phyloP scores from a whole-genome alignment of 2,113 vertebrate genomes.

The Limanda limanda region DNA sequence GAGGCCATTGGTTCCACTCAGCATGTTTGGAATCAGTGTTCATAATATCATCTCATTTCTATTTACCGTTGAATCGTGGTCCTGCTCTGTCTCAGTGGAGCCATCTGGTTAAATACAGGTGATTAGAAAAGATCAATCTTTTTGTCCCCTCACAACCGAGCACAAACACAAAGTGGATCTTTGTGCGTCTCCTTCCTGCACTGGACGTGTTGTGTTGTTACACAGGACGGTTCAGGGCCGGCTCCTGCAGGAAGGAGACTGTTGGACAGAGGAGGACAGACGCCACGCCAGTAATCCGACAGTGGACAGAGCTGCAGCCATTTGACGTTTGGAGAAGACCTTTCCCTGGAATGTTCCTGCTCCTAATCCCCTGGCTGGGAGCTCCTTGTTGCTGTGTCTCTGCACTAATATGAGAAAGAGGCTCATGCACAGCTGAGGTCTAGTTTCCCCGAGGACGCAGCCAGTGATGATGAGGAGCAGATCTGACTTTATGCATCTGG shows the following conservation, averaged over 20 bases:
- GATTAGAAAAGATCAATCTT: too few species aligned
- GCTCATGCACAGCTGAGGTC: slow-evolving; percentile 41
- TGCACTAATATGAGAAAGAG: background rate
- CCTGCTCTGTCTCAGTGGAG: too few species aligned
- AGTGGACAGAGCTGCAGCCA: slow-evolving; percentile 20
- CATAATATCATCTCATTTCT: too few species aligned
- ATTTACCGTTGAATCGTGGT: too few species aligned
- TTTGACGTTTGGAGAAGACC: slow-evolving; percentile 43
- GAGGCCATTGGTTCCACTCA: too few species aligned
- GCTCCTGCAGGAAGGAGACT: background rate
- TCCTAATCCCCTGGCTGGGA: slow-evolving; percentile 45
- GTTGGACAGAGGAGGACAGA: background rate
- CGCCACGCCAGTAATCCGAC: slow-evolving; percentile 27
- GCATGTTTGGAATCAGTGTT: too few species aligned
- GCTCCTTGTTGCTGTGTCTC: slow-evolving; percentile 20
- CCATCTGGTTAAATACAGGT: too few species aligned
- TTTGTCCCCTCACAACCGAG: too few species aligned
- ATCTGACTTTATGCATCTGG: slow-evolving; percentile 71
- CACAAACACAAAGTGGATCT: background rate
- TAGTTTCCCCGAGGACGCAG: slow-evolving; percentile 67
- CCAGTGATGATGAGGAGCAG: slow-evolving; percentile 64
- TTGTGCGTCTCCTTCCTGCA: background rate
- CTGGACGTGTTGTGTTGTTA: slow-evolving; percentile 13
- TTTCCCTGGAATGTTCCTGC: slow-evolving; percentile 16
- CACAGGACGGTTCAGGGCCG: slow-evolving; percentile 18